Conservation (phyloP, 2,113 vertebrate genomes). For the Edolisoma coerulescens region DNA sequence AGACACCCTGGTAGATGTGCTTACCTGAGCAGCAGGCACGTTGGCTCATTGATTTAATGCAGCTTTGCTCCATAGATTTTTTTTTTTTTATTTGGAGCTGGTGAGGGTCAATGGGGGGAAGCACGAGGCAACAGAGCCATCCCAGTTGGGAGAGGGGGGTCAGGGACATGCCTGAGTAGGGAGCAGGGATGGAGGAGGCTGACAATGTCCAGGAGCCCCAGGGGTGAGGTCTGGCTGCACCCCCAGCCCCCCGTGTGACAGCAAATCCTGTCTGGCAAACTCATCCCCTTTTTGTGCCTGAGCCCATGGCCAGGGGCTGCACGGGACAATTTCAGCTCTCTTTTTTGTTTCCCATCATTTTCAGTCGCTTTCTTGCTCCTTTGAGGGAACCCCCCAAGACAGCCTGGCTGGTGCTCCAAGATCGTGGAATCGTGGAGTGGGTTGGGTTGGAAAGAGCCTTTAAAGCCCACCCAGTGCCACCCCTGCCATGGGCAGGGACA, state of each 20-base stretch:
- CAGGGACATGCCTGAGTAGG: accelerated
- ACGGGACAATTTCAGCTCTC: background rate
- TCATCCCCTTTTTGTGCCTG: accelerated
- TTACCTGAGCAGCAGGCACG: background rate
- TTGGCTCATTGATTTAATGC: background rate
- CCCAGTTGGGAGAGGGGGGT: background rate
- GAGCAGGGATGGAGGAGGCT: background rate
- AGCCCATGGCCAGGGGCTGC: background rate
- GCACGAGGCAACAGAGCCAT: background rate
- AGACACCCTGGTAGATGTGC: background rate
- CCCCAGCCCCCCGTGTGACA: accelerated
- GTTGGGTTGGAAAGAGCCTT: background rate
- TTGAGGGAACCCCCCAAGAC: too few species aligned
- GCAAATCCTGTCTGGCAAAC: background rate
- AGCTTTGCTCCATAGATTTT: background rate
- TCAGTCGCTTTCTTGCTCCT: background rate
- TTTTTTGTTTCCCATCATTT: background rate
- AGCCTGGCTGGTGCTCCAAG: background rate
- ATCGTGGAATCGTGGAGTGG: background rate
- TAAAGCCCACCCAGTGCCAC: background rate
- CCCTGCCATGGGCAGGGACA: background rate
- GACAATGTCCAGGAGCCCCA: accelerated
- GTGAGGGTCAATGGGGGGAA: background rate
- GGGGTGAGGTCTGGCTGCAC: background rate
- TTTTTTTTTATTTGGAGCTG: background rate